Evolutionary conservation across 2,888 invertebrate genomes (phyloP).

Genomic region (Drosophila subquinaria): DNA sequence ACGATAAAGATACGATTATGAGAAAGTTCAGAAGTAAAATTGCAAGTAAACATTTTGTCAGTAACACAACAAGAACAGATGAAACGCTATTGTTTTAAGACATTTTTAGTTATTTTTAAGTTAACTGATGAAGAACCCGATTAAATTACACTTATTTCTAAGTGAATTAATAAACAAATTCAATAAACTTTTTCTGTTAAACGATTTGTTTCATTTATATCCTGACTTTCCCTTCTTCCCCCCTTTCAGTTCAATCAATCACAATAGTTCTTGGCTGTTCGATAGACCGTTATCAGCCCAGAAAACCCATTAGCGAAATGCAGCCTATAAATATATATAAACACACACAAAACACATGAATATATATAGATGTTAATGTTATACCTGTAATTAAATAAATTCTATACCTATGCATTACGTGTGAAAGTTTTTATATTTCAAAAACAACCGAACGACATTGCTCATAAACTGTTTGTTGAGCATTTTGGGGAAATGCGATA

Average conservation of each 20-base stretch:
- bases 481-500: neutral
- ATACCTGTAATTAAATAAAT: slow-evolving; percentile 78
- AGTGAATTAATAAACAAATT: slow-evolving; percentile 71
- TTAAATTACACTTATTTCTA: slow-evolving; percentile 78
- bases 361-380: slow-evolving; percentile 80
- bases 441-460: neutral
- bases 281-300: slow-evolving; percentile 56
- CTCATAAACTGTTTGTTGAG: neutral
- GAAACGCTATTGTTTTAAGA: slow-evolving; percentile 77
- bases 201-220: slow-evolving; percentile 45
- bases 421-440: slow-evolving; percentile 27
- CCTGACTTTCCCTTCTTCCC: slow-evolving; percentile 1
- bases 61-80: slow-evolving; percentile 62
- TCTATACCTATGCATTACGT: slow-evolving; percentile 73
- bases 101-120: slow-evolving; percentile 82
- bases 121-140: slow-evolving; percentile 76
- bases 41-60: slow-evolving; percentile 63
- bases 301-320: slow-evolving; percentile 69
- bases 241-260: slow-evolving; percentile 25
- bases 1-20: slow-evolving; percentile 66
- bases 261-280: slow-evolving; percentile 56
- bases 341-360: slow-evolving; percentile 21
- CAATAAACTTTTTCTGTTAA: slow-evolving; percentile 70
- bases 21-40: slow-evolving; percentile 51
- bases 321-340: slow-evolving; percentile 63